A percentile compares a stretch with the other conserved stretches of the same genome.
These are phyloP conservation scores for Gasterosteus aculeatus DNA, from an alignment of 2,113 vertebrate species.

Conservation along the genomic window DNA sequence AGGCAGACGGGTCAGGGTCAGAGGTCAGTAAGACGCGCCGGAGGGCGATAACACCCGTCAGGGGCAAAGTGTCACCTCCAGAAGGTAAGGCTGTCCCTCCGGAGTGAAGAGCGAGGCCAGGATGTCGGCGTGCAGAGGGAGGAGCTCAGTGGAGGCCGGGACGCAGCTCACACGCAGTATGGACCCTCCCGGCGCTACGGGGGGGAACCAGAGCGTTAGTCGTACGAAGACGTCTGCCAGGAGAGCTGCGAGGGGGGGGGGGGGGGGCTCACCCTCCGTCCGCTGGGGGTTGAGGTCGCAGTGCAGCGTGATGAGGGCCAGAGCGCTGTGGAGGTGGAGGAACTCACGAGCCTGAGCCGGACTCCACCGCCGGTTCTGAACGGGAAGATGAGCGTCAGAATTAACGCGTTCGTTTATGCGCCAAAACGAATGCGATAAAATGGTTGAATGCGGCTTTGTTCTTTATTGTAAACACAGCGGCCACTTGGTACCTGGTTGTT, in stretches of 20 bases:
- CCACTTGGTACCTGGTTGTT: conserved; percentile 85
- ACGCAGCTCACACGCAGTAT: conserved; percentile 82
- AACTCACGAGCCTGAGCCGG: conserved; percentile 97
- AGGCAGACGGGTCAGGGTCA: background rate
- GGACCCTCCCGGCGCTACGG: conserved; percentile 86
- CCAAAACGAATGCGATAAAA: too few species aligned
- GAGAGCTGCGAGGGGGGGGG: accelerated
- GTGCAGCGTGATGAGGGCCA: conserved; percentile 92
- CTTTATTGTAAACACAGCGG: too few species aligned
- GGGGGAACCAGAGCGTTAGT: background rate
- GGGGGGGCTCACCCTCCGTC: conserved; percentile 85
- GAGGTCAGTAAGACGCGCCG: background rate
- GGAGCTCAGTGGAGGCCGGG: conserved; percentile 79
- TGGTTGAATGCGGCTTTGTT: too few species aligned
- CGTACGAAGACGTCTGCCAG: background rate
- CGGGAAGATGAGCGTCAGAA: too few species aligned
- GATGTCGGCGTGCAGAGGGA: conserved; percentile 90
- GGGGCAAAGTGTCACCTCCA: conserved; percentile 84
- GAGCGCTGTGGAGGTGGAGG: conserved; percentile 93
- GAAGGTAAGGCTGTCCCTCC: conserved; percentile 92
- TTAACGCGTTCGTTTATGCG: too few species aligned
- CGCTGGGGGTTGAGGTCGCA: conserved; percentile 88
- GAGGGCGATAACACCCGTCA: background rate
- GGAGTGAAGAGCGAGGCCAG: conserved; percentile 90
- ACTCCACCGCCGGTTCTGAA: conserved; percentile 96